Evolutionary conservation across 2,113 vertebrate species (phyloP), one percentile per base, ranked within the genome.

Genomic region (Dascyllus trimaculatus): DNA sequence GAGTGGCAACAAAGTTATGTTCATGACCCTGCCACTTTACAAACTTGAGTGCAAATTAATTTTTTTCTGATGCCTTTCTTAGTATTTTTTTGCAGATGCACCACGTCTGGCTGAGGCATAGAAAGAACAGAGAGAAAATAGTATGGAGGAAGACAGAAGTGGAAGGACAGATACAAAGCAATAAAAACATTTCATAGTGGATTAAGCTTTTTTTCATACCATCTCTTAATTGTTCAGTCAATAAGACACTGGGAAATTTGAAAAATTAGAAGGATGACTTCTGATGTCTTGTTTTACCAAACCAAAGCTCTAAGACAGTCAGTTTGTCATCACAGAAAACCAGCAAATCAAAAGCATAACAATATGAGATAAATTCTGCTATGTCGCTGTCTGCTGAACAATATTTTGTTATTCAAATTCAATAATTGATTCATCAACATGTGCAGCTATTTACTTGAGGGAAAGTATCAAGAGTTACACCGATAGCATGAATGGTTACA

Each of bases 81-180:
- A 52, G 46, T 60, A 29, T 73, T 78, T 84, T 83, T 85, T 46
- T 88, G 81, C 76, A 83, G 84, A 79, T 14, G 69, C 80, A 83
- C 81, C 81, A 80, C 56, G 75, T 81, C 35, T 72, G 29, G 69
- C 58, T n/a, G 38, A 35, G 40, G 29, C 18, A 58, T 19, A 66
- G 29, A 25, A 68, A 63, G 46, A 65, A 65, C 60, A 82, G 26
- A 59, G 51, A 72, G 56, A 87, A 59, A n/a, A 66, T 22, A 21
- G 15, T 25, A n/a, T 4, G 6, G 5, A 69, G 53, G 19, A 62
- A 58, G 24, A 58, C 11, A 35, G 69, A 46, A 11, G 13, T 22
- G 53, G 13, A 32, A 54, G 57, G 35, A 38, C 25, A 81, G 52
- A 82, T 68, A 54, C 22, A 67, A 43, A 64, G 57, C 24, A 52